These are phyloP conservation scores for Papilio protenor DNA, from an alignment of 2,888 invertebrate species.

Conservation along the genomic window DNA sequence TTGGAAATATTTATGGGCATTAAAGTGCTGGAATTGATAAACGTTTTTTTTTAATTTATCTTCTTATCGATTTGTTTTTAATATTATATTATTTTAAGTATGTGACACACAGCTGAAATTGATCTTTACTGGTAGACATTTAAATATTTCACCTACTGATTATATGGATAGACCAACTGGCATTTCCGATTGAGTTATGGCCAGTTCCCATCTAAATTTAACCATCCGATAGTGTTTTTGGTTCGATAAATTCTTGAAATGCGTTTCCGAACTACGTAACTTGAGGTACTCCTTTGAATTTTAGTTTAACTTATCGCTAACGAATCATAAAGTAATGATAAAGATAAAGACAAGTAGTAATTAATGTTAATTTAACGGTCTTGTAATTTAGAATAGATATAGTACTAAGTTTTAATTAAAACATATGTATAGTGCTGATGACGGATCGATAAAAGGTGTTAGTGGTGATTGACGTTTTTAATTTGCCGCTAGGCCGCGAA, in stretches of 20 bases:
- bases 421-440: constrained; percentile 70
- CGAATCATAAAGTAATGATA: too few relatives aligned
- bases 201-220: too few relatives aligned
- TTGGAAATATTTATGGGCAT: constrained; percentile 70
- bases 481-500: constrained; percentile 55
- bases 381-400: constrained; percentile 56
- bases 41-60: neutral
- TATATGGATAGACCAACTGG: neutral
- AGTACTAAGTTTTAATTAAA: constrained; percentile 76
- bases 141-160: too few relatives aligned
- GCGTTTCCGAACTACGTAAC: too few relatives aligned
- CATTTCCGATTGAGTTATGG: neutral
- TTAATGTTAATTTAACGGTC: neutral
- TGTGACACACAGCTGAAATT: too few relatives aligned
- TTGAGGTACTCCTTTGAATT: too few relatives aligned
- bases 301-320: too few relatives aligned
- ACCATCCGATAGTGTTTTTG: too few relatives aligned
- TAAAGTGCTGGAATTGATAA: constrained; percentile 52
- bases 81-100: too few relatives aligned
- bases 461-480: constrained; percentile 80
- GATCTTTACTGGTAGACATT: too few relatives aligned
- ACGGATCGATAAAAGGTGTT: constrained; percentile 76
- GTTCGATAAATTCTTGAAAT: too few relatives aligned
- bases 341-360: neutral
- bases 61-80: too few relatives aligned